Evolutionary conservation across 37 sponge, comb jelly and placozoan species (phyloP).

Genomic region (Spongia lamella): DNA sequence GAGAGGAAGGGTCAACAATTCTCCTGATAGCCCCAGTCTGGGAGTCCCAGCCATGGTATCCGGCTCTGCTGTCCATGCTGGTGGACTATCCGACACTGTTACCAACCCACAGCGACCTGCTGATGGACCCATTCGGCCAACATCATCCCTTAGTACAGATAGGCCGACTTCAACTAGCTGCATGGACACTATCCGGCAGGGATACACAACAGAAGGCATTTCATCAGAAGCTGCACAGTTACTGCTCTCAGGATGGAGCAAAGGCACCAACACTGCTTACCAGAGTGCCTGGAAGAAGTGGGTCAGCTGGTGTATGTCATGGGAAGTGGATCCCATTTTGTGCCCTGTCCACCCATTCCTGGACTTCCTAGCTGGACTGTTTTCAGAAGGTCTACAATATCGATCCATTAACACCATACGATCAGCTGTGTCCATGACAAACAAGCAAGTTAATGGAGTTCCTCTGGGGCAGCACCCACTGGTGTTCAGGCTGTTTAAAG

Average conservation of each 20-base stretch:
- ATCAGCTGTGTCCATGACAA: too few relatives aligned
- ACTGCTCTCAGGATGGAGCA: too few relatives aligned
- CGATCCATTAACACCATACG: too few relatives aligned
- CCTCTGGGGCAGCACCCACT: conserved; percentile 37
- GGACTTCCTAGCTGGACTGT: conserved; percentile 30
- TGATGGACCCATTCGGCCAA: conserved; percentile 21
- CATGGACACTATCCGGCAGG: conserved; percentile 54
- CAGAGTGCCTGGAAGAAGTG: conserved; percentile 33
- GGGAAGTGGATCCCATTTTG: conserved; percentile 34
- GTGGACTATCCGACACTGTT: conserved; percentile 9
- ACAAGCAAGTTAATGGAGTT: conserved; percentile 20
- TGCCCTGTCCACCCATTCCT: conserved; percentile 7
- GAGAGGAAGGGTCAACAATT: conserved; percentile 4
- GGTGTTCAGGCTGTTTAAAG: conserved; percentile 22
- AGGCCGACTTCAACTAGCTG: conserved; percentile 29
- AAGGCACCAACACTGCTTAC: conserved; percentile 36
- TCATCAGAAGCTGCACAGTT: too few relatives aligned
- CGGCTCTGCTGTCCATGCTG: conserved; percentile 27
- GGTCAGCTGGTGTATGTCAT: conserved; percentile 33
- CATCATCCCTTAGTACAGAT: not conserved
- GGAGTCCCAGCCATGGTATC: conserved; percentile 45
- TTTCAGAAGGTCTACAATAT: too few relatives aligned
- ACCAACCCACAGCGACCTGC: conserved; percentile 4
- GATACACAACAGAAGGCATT: too few relatives aligned
- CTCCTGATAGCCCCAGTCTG: conserved; percentile 44